phyloP scores from a whole-genome alignment of 2,888 invertebrate genomes.

The Idaea straminata region DNA sequence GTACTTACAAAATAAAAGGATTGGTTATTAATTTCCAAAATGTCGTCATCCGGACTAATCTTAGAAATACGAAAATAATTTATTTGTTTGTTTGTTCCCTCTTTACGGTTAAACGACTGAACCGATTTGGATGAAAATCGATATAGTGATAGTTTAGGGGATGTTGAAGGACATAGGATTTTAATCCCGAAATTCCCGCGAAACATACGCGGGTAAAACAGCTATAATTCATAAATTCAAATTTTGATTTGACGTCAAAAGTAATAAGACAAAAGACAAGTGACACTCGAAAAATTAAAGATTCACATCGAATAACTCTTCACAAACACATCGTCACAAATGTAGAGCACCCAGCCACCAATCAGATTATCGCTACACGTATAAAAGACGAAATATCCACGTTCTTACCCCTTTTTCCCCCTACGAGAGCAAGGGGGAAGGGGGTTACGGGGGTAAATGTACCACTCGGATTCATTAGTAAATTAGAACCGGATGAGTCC shows the following conservation, averaged over 20 bases:
- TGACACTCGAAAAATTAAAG: conserved; percentile 29
- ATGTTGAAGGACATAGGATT: too few species aligned
- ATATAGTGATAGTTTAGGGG: too few species aligned
- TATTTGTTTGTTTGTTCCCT: too few species aligned
- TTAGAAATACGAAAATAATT: too few species aligned
- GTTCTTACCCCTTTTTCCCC: conserved; percentile 70
- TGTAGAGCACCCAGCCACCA: conserved; percentile 74
- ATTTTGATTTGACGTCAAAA: not conserved
- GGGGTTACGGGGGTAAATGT: conserved; percentile 58
- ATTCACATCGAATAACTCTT: conserved; percentile 36
- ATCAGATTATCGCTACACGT: conserved; percentile 79
- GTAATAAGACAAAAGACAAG: conserved; percentile 45
- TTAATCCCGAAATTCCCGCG: too few species aligned
- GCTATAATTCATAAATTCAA: conserved; percentile 27
- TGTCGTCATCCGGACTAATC: too few species aligned
- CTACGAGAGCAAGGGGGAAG: conserved; percentile 31
- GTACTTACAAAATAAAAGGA: too few species aligned
- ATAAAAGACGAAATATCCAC: conserved; percentile 78
- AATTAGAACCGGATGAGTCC: conserved; percentile 81
- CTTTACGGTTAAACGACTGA: too few species aligned
- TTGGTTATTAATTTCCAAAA: too few species aligned
- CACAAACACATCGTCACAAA: conserved; percentile 71
- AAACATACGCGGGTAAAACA: not conserved
- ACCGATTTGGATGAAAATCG: too few species aligned
- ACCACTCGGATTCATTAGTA: conserved; percentile 81